phyloP scores from a whole-genome alignment of 2,113 vertebrate genomes.

The Triplophysa rosa region DNA sequence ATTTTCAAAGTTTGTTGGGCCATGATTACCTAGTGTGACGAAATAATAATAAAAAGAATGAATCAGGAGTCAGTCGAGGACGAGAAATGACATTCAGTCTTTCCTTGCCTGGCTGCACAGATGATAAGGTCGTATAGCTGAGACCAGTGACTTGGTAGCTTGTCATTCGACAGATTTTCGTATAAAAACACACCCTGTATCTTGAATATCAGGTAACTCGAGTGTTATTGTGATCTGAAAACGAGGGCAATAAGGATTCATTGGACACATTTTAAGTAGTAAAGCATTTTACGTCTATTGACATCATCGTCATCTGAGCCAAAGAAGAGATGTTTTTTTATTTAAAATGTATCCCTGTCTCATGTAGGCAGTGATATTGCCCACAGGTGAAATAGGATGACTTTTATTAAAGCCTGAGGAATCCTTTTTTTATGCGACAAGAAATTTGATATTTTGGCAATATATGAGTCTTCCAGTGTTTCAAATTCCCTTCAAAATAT shows the following conservation, averaged over 20 bases:
- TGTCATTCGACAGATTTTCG: conserved; percentile 42
- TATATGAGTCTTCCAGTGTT: not conserved
- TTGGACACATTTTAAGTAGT: not conserved
- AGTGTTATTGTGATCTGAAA: not conserved
- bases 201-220: not conserved
- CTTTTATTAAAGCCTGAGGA: not conserved
- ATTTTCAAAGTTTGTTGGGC: not conserved
- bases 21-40: too few species aligned
- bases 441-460: not conserved
- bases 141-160: conserved; percentile 13
- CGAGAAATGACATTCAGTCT: not conserved
- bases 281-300: not conserved
- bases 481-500: not conserved
- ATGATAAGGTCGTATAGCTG: not conserved
- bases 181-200: conserved; percentile 9
- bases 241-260: not conserved
- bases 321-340: not conserved
- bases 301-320: not conserved
- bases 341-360: not conserved
- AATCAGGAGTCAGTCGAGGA: not conserved
- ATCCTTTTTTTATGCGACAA: not conserved
- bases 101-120: not conserved
- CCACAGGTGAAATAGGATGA: conserved; percentile 8
- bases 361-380: not conserved
- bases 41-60: not conserved